Evolutionary conservation across 2,113 vertebrate species (phyloP).

Genomic region (Mystacornis crossleyi): DNA sequence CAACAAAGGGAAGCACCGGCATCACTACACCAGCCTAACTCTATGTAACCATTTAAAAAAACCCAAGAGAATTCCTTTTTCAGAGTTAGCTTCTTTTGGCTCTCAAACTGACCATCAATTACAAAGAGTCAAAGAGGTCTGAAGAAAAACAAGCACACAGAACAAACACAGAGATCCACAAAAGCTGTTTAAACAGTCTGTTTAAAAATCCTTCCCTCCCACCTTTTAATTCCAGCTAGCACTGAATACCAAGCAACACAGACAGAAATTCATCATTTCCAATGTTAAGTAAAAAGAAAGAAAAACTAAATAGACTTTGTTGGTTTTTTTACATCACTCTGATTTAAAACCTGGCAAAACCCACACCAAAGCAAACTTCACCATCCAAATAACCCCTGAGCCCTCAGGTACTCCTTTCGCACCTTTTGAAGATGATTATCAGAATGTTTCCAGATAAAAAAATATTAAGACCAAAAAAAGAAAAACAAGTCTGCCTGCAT

Average conservation of each 20-base stretch:
- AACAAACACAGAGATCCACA: conserved; percentile 53
- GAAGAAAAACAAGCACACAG: conserved; percentile 58
- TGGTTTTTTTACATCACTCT: conserved; percentile 27
- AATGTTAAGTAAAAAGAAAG: conserved; percentile 17
- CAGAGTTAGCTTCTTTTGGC: conserved; percentile 31
- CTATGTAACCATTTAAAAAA: background rate
- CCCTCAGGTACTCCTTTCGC: background rate
- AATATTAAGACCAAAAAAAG: background rate
- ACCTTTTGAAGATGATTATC: conserved; percentile 47
- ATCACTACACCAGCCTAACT: background rate
- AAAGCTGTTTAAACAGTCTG: conserved; percentile 62
- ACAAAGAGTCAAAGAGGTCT: conserved; percentile 20
- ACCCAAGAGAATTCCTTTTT: background rate
- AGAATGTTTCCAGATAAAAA: background rate
- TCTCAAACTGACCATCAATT: conserved; percentile 59
- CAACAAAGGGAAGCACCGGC: background rate
- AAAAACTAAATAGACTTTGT: conserved; percentile 24
- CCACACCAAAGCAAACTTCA: conserved; percentile 12
- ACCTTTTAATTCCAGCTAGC: conserved; percentile 39
- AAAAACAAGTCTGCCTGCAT: background rate
- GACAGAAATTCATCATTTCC: conserved; percentile 50
- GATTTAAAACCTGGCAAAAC: conserved; percentile 14
- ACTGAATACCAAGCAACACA: conserved; percentile 15
- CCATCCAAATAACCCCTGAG: conserved; percentile 9
- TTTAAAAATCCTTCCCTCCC: conserved; percentile 42